These are phyloP conservation scores for Rhea americana DNA, from an alignment of 2,113 vertebrate genomes.

Conservation along the genomic window DNA sequence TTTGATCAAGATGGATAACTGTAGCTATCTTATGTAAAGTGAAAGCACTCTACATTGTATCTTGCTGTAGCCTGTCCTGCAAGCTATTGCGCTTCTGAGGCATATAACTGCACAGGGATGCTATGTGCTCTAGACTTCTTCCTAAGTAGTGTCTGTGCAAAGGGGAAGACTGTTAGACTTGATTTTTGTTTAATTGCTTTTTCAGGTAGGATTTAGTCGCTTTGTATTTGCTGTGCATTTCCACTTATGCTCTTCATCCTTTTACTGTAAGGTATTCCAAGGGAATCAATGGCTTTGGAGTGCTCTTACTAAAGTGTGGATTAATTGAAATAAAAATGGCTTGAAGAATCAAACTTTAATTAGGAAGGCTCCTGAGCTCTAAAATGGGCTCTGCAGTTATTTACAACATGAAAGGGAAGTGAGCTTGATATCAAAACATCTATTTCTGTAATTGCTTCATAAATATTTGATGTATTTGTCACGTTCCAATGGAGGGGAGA, in stretches of 20 bases:
- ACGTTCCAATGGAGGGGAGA: too few relatives aligned
- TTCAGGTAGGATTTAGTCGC: not conserved
- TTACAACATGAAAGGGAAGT: not conserved
- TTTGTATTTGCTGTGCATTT: not conserved
- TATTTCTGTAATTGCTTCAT: not conserved
- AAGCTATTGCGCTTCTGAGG: not conserved
- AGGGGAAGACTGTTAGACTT: rapidly evolving
- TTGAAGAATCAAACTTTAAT: not conserved
- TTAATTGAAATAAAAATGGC: not conserved
- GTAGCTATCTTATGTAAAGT: not conserved
- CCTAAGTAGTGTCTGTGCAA: not conserved
- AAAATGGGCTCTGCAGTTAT: not conserved
- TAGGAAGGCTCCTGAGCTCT: not conserved
- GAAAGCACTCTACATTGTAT: not conserved
- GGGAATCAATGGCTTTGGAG: not conserved
- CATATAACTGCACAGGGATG: not conserved
- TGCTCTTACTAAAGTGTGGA: not conserved
- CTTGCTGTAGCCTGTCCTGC: not conserved
- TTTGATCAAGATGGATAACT: not conserved
- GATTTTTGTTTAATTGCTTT: not conserved
- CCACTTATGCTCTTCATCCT: not conserved
- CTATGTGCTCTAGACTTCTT: not conserved
- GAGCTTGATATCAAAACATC: not conserved
- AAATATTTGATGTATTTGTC: not conserved
- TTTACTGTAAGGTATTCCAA: not conserved